phyloP scores from a whole-genome alignment of 2,797 vertebrate species.

The Columba guinea region DNA sequence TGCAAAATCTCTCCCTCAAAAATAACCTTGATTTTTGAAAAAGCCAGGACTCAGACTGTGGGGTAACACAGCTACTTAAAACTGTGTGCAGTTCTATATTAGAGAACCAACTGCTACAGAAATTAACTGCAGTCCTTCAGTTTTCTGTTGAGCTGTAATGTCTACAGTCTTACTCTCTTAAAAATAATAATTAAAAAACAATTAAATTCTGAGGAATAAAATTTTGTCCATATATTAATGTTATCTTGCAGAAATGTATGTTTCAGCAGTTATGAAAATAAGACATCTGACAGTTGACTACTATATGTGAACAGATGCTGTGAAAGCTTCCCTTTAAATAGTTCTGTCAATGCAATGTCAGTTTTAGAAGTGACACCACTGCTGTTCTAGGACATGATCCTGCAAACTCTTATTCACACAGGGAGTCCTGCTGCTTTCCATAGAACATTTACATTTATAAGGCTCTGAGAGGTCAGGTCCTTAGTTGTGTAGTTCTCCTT shows the following conservation, averaged over 20 bases:
- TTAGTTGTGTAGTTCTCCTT: neutral
- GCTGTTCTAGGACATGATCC: slow-evolving; percentile 9
- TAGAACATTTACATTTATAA: neutral
- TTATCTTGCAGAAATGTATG: slow-evolving; percentile 3
- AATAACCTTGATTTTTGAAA: neutral
- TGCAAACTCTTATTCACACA: neutral
- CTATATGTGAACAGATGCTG: slow-evolving; percentile 53
- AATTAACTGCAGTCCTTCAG: neutral
- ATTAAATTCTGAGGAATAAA: neutral
- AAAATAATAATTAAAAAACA: neutral
- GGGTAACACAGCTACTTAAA: neutral
- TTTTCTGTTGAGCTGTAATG: neutral
- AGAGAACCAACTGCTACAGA: neutral
- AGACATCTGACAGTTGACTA: slow-evolving; percentile 56
- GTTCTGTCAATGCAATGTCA: slow-evolving; percentile 47
- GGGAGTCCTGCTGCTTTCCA: neutral
- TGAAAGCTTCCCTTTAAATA: slow-evolving; percentile 40
- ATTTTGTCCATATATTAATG: neutral
- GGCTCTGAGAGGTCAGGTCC: neutral
- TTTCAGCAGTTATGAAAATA: slow-evolving; percentile 63
- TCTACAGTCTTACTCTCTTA: neutral
- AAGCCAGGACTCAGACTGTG: rapidly evolving
- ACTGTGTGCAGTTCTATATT: rapidly evolving
- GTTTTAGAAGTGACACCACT: slow-evolving; percentile 24
- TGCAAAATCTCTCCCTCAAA: neutral